These are phyloP conservation scores for Hemicordylus capensis DNA, from an alignment of 2,113 vertebrate species.

Conservation along the genomic window DNA sequence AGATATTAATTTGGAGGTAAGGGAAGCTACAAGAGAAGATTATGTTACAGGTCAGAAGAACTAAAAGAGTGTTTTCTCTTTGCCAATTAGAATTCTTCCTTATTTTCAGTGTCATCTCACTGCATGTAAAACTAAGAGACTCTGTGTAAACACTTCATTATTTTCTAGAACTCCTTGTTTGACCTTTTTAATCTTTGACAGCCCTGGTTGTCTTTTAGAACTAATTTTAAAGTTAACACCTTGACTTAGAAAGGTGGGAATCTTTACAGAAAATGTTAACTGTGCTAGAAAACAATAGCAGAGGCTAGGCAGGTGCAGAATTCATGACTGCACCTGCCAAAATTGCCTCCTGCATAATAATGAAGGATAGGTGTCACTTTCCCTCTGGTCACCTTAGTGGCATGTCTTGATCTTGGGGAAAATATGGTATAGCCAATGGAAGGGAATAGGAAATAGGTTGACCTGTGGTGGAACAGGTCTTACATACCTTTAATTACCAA, in stretches of 20 bases:
- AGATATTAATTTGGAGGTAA: background rate
- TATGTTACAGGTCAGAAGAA: constrained; percentile 37
- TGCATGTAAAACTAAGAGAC: constrained; percentile 59
- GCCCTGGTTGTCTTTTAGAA: constrained; percentile 47
- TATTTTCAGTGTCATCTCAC: constrained; percentile 50
- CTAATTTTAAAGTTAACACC: constrained; percentile 56
- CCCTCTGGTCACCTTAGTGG: too few species aligned
- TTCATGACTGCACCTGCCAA: background rate
- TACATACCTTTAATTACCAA: background rate
- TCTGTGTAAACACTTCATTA: constrained; percentile 53
- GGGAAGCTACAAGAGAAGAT: background rate
- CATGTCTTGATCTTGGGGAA: background rate
- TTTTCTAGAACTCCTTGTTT: constrained; percentile 59
- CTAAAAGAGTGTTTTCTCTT: constrained; percentile 36
- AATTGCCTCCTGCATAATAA: background rate
- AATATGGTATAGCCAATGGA: background rate
- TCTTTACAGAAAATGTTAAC: constrained; percentile 45
- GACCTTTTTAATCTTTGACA: constrained; percentile 64
- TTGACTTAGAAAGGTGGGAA: constrained; percentile 44
- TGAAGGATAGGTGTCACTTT: background rate
- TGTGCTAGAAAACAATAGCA: constrained; percentile 9
- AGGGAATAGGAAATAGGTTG: background rate
- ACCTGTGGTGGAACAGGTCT: constrained; percentile 37
- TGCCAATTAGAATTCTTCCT: constrained; percentile 60
- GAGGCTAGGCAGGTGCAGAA: background rate